Conservation (phyloP, 2,797 vertebrate genomes). For the Morus bassanus region DNA sequence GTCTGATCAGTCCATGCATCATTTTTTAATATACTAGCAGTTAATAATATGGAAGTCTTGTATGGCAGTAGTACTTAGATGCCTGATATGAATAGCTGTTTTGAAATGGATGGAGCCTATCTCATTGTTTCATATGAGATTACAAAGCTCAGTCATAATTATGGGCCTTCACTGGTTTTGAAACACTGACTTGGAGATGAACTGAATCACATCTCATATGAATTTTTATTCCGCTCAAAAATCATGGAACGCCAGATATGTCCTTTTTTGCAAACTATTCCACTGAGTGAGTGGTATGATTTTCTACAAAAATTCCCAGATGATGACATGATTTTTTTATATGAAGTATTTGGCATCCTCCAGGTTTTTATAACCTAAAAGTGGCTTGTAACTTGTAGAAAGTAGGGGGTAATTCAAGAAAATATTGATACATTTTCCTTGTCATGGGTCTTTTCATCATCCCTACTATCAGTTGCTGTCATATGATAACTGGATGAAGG, state of each 20-base stretch:
- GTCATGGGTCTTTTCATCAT: neutral
- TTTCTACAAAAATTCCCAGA: neutral
- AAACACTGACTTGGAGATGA: neutral
- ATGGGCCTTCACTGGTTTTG: neutral
- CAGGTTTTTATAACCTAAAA: neutral
- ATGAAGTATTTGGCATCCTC: neutral
- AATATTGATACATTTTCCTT: neutral
- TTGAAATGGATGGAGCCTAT: neutral
- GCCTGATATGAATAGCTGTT: neutral
- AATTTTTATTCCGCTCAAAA: neutral
- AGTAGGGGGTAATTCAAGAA: neutral
- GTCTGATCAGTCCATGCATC: neutral
- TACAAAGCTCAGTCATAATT: neutral
- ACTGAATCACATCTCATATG: neutral
- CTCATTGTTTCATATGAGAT: neutral
- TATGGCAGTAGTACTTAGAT: neutral
- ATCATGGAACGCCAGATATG: neutral
- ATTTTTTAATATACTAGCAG: neutral
- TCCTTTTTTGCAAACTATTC: neutral
- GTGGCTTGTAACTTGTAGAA: neutral
- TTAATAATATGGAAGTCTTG: neutral
- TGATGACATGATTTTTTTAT: neutral
- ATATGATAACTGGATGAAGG: neutral
- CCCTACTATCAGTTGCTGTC: neutral
- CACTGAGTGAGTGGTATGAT: neutral